Evolutionary conservation across 2,888 invertebrate species (phyloP).

Genomic region (Lasius fuliginosus): DNA sequence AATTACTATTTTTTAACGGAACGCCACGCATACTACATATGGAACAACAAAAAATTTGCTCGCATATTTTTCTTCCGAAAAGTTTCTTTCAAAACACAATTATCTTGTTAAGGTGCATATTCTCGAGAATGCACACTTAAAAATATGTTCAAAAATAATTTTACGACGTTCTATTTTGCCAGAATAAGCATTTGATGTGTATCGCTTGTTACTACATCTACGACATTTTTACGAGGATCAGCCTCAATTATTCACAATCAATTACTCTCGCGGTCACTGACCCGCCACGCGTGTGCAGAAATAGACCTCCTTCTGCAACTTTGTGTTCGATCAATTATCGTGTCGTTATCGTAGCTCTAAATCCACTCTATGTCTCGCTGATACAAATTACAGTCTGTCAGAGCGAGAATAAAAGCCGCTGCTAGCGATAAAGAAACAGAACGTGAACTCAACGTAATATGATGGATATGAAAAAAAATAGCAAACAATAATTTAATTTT

Average conservation of each 20-base stretch:
- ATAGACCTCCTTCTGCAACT: conserved; percentile 57
- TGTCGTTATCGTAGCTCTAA: conserved; percentile 53
- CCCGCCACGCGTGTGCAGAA: conserved; percentile 47
- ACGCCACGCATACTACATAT: background rate
- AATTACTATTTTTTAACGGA: too few species aligned
- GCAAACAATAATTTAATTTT: background rate
- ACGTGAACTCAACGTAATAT: background rate
- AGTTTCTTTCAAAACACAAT: background rate
- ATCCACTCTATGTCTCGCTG: conserved; percentile 13
- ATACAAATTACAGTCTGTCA: background rate
- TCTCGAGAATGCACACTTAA: background rate
- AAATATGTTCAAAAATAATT: background rate
- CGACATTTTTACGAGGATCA: conserved; percentile 13
- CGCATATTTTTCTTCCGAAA: background rate
- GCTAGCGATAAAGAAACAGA: background rate
- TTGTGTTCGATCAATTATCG: conserved; percentile 53
- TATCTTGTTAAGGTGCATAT: background rate
- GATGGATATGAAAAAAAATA: background rate
- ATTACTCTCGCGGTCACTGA: conserved; percentile 49
- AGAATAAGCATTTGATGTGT: background rate
- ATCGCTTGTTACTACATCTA: conserved; percentile 1
- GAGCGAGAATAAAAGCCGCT: background rate
- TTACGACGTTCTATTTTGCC: background rate
- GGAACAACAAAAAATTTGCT: background rate
- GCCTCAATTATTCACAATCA: background rate